Evolutionary conservation across 2,113 vertebrate species (phyloP).

Genomic region (Eupsittula cactorum): DNA sequence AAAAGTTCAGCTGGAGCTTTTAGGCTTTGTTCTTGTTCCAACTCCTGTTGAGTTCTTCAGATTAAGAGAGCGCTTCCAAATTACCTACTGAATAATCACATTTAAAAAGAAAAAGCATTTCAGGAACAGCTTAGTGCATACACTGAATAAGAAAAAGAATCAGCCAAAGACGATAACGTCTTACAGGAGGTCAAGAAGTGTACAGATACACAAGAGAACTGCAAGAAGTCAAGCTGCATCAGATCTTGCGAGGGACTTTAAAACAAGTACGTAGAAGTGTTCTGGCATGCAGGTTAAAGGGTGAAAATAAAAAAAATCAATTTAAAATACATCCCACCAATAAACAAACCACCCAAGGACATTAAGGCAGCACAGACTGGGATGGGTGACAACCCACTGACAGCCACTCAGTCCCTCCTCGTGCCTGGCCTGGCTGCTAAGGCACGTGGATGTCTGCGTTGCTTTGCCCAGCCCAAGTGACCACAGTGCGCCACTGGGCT

Average conservation of each 20-base stretch:
- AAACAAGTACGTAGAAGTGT: neutral
- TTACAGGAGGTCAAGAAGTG: neutral
- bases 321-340: too few relatives aligned
- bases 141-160: neutral
- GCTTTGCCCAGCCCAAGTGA: neutral
- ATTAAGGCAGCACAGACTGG: neutral
- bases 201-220: neutral
- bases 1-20: neutral
- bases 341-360: neutral
- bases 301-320: neutral
- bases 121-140: neutral
- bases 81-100: neutral
- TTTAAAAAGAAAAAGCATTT: neutral
- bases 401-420: too few relatives aligned
- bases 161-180: neutral
- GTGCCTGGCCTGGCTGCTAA: neutral
- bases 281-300: neutral
- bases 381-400: neutral
- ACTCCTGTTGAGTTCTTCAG: neutral
- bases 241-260: neutral
- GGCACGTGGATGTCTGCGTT: fast-evolving
- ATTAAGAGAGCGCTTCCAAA: neutral
- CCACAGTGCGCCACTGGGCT: fast-evolving
- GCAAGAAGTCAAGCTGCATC: neutral
- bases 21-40: neutral